These are phyloP conservation scores for Drosophila ezoana DNA, from an alignment of 2,888 invertebrate species.

Conservation along the genomic window DNA sequence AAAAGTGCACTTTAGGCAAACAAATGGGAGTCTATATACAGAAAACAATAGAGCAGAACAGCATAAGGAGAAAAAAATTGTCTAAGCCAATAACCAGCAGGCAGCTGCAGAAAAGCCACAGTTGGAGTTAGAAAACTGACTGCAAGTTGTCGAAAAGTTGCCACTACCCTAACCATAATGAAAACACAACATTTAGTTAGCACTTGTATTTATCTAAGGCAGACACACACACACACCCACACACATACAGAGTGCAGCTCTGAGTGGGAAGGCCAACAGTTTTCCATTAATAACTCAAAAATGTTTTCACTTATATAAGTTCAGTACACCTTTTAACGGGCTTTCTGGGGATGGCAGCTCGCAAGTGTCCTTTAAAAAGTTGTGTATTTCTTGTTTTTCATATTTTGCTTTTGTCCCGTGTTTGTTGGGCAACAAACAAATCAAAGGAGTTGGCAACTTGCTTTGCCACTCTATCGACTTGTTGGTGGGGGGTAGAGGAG, in stretches of 20 bases:
- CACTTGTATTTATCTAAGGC: slow-evolving; percentile 69
- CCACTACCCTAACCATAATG: slow-evolving; percentile 64
- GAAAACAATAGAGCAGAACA: slow-evolving; percentile 33
- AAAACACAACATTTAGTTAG: slow-evolving; percentile 81
- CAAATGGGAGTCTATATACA: slow-evolving; percentile 52
- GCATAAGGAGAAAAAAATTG: slow-evolving; percentile 15
- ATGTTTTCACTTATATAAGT: slow-evolving; percentile 75
- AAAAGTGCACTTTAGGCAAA: slow-evolving; percentile 71
- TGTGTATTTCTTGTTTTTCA: slow-evolving; percentile 18
- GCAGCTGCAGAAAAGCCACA: slow-evolving; percentile 20
- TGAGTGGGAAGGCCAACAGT: slow-evolving; percentile 36
- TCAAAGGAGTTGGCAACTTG: slow-evolving; percentile 77
- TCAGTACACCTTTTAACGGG: slow-evolving; percentile 59
- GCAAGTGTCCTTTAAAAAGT: slow-evolving; percentile 49
- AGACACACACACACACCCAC: neutral
- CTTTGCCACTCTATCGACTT: slow-evolving; percentile 47
- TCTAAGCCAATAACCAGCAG: slow-evolving; percentile 68
- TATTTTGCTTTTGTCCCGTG: slow-evolving; percentile 17
- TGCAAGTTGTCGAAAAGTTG: slow-evolving; percentile 50
- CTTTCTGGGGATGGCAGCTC: neutral
- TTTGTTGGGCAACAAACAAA: slow-evolving; percentile 72
- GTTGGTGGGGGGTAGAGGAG: slow-evolving; percentile 16
- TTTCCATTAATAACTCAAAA: slow-evolving; percentile 80
- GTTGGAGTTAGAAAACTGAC: slow-evolving; percentile 41
- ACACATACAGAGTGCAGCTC: neutral